Evolutionary conservation across 2,797 vertebrate genomes (phyloP), one percentile per base, ranked within the genome.

Genomic region (Etheostoma nigrum): DNA sequence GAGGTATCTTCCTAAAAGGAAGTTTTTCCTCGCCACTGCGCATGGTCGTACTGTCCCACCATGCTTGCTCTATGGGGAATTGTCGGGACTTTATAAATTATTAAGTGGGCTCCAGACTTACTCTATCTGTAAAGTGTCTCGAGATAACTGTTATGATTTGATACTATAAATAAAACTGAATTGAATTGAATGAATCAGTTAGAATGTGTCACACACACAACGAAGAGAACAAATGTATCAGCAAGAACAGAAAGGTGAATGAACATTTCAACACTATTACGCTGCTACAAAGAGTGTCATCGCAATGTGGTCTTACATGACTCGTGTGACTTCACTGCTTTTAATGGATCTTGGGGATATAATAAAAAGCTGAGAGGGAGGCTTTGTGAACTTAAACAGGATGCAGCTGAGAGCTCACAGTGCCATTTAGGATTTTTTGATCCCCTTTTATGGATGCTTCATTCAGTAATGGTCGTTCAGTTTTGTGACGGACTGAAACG

Each of bases 391-490:
- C 91, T 86, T 77, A 83, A 92, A 94, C 94, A 94, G 95, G 95
- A 95, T 93, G 93, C 95, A 95, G 95, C 94, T 95, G 94, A 94
- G 77, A 82, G 71, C 80, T 87, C 79, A 79, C 64, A 67, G 74
- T 75, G 86, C 82, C 88, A 81, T 86, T 85, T 73, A 77, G 67
- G 61, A 74, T 65, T 78, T 82, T 87, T 68, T 69, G 16, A 44
- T 83, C 66, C 53, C 23, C 47, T 47, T 76, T 62, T 75, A 70
- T 69, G 85, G 70, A 79, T 55, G 30, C 61, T 78, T 67, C 45
- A 60, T 67, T 74, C 52, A 8, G 61, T 87, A 67, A 79, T 83
- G 76, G 73, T 27, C 47, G 9, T 23, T 75, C 71, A 8, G 74
- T 79, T 84, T 77, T 64, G 73, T 74, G 81, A 74, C 57, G 68